Base-by-base conservation (phyloP, 2,113 vertebrate genomes). In the Prionailurus viverrinus region DNA sequence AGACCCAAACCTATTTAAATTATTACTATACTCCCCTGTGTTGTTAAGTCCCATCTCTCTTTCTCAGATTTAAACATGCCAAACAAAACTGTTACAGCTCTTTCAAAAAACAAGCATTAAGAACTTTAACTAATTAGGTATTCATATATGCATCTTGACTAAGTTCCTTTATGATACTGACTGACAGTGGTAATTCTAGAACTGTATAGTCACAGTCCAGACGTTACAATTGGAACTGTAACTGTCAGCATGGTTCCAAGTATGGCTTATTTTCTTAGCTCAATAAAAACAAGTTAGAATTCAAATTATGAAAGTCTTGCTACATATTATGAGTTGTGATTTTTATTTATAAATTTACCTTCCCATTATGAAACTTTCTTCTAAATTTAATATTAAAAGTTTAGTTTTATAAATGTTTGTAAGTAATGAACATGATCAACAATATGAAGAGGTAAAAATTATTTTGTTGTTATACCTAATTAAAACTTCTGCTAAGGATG, bases 311-410 rank as follows among this genome's bases (percentile, higher is more conserved):
- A 82, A 84, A 36, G n/a, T 41, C 89, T 69, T 90, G 27, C 12
- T 7, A 63, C 14, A 39, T 27, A 89, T 65, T 74, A 36, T 48
- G 58, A 87, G 68, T 58, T 65, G 10, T 31, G 71, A 48, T 48
- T 92, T 95, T 96, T 78, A 66, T 29, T 84, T 94, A 94, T 14
- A 94, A 78, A 48, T 91, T 79, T 92, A 55, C 1, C 7, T 94
- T 86, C 36, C 39, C 19, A 82, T 80, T 87, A 80, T 63, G 41
- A 92, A 86, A 88, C 21, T 23, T 2, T 27, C 69, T 48, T 76
- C 48, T 71, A 65, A 73, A 39, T 6, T 74, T 25, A 80, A 79
- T 45, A 88, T 16, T 71, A 88, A 53, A 89, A 89, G 16, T 29
- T 94, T 66, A 86, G 83, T 33, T 88, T 83, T 78, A 33, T 31